These are phyloP conservation scores for Drosophila subsilvestris DNA, from an alignment of 2,888 invertebrate species.

Conservation along the genomic window DNA sequence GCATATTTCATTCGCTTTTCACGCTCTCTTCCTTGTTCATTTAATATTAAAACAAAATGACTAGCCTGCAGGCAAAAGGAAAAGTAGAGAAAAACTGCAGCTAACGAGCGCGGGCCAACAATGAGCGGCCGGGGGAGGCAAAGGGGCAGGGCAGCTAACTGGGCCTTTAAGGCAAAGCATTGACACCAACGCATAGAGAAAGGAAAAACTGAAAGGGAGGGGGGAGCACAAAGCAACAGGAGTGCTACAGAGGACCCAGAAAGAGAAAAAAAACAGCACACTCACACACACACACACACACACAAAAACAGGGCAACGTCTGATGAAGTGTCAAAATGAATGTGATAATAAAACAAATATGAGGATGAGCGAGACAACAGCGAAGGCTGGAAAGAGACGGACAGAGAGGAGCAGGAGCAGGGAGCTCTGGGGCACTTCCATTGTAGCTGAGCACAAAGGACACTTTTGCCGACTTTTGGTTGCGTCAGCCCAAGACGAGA, in stretches of 20 bases:
- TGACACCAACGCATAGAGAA: slow-evolving; percentile 73
- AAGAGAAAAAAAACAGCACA: slow-evolving; percentile 24
- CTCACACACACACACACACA: background rate
- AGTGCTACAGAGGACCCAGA: slow-evolving; percentile 16
- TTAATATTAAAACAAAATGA: slow-evolving; percentile 80
- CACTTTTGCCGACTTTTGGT: slow-evolving; percentile 50
- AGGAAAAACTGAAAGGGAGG: slow-evolving; percentile 47
- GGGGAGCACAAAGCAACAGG: slow-evolving; percentile 42
- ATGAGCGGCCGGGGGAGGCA: slow-evolving; percentile 15
- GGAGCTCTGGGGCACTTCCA: slow-evolving; percentile 40
- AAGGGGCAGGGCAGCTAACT: slow-evolving; percentile 26
- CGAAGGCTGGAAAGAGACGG: background rate
- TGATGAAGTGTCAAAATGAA: slow-evolving; percentile 81
- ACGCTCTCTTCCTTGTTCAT: slow-evolving; percentile 67
- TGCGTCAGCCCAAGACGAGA: slow-evolving; percentile 41
- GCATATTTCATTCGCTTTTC: slow-evolving; percentile 63
- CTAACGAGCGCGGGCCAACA: slow-evolving; percentile 47
- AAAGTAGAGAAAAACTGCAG: slow-evolving; percentile 48
- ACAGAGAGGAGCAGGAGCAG: background rate
- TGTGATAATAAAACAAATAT: slow-evolving; percentile 76
- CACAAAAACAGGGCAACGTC: slow-evolving; percentile 74
- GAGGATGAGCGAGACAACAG: slow-evolving; percentile 2
- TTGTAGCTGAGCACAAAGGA: slow-evolving; percentile 52
- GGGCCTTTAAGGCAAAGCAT: slow-evolving; percentile 81
- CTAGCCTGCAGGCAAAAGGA: slow-evolving; percentile 70